Evolutionary conservation across 2,113 vertebrate species (phyloP).

Genomic region (Corythaeola cristata): DNA sequence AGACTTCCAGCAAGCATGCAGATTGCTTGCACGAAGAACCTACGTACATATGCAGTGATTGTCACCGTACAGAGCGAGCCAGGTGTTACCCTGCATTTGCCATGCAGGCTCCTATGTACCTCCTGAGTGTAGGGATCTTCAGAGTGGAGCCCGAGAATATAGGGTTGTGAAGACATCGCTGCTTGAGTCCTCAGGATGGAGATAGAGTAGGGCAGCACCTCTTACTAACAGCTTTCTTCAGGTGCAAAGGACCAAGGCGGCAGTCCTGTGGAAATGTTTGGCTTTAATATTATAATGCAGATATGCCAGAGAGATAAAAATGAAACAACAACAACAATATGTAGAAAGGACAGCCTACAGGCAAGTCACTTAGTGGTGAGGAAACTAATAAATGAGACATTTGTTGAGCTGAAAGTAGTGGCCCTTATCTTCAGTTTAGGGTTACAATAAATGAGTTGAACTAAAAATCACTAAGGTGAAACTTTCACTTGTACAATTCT

Average conservation of each 20-base stretch:
- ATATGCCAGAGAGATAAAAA: neutral
- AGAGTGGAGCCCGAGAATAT: neutral
- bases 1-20: neutral
- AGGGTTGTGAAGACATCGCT: neutral
- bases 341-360: neutral
- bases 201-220: neutral
- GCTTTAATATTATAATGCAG: neutral
- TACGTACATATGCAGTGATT: neutral
- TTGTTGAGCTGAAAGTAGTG: neutral
- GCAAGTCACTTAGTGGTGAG: neutral
- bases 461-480: neutral
- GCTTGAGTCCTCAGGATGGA: neutral
- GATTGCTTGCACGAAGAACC: neutral
- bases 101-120: neutral
- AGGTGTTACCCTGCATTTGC: too few species aligned
- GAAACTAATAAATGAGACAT: neutral
- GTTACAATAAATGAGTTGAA: neutral
- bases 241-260: neutral
- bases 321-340: neutral
- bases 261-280: neutral
- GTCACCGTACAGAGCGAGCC: accelerated
- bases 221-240: neutral
- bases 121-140: neutral
- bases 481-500: neutral
- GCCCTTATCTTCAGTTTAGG: neutral